Conservation (phyloP, 2,113 vertebrate species). For the Halichoeres trimaculatus region DNA sequence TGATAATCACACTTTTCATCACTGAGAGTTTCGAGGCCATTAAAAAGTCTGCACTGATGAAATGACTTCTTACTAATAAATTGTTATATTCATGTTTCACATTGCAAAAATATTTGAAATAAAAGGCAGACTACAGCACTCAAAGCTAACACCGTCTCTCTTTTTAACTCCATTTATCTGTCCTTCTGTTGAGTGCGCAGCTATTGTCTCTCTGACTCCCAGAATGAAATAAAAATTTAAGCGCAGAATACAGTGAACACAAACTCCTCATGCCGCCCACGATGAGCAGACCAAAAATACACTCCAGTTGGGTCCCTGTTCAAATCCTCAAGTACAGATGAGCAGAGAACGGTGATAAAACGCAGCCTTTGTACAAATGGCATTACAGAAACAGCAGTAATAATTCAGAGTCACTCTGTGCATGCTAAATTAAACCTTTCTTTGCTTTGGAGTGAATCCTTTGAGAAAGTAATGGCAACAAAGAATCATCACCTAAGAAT, state of each 20-base stretch:
- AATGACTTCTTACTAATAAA: too few species aligned
- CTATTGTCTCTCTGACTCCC: neutral
- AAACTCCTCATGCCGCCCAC: conserved; percentile 51
- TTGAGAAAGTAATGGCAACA: too few species aligned
- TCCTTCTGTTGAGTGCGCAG: neutral
- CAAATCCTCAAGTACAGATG: conserved; percentile 36
- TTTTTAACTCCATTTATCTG: neutral
- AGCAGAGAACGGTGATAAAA: conserved; percentile 29
- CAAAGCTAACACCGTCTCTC: neutral
- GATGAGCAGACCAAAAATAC: conserved; percentile 53
- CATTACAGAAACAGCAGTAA: neutral
- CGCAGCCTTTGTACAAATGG: neutral
- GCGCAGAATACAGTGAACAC: conserved; percentile 29
- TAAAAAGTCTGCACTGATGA: too few species aligned
- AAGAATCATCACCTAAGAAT: neutral
- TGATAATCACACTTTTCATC: too few species aligned
- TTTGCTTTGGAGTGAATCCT: neutral
- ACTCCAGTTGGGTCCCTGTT: conserved; percentile 23
- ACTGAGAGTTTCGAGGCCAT: too few species aligned
- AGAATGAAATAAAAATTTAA: conserved; percentile 11
- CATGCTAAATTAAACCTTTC: neutral
- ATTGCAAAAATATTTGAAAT: neutral
- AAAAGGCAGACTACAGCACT: neutral
- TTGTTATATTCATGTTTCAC: neutral
- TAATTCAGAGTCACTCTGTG: neutral